Conservation (phyloP, 2,113 vertebrate genomes). For the Rhinoderma darwinii region DNA sequence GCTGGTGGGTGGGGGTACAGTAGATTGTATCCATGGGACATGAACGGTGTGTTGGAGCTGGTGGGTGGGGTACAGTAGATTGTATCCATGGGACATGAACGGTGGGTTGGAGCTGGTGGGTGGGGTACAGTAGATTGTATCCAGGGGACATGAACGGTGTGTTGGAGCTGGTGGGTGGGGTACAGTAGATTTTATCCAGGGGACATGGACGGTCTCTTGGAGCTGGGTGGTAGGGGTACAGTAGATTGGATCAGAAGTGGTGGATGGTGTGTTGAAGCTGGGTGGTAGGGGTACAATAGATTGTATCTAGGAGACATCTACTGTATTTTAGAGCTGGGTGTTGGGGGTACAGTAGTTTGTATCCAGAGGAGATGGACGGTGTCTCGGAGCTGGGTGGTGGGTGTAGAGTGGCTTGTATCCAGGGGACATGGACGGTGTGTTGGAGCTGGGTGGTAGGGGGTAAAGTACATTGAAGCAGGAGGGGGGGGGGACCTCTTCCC, state of each 20-base stretch:
- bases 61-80: too few species aligned
- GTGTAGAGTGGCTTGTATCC: not conserved
- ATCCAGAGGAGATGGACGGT: not conserved
- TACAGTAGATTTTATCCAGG: not conserved
- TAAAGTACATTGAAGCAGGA: not conserved
- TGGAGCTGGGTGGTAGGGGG: not conserved
- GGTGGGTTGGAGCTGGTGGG: too few species aligned
- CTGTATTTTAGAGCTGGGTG: too few species aligned
- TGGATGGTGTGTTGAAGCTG: not conserved
- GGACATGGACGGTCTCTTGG: not conserved
- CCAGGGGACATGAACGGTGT: too few species aligned
- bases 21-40: too few species aligned
- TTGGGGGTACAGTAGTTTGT: not conserved
- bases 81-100: too few species aligned
- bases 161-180: not conserved
- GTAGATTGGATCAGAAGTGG: not conserved
- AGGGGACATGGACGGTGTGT: not conserved
- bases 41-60: too few species aligned
- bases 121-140: too few species aligned
- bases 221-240: not conserved
- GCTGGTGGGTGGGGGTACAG: too few species aligned
- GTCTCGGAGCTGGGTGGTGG: not conserved
- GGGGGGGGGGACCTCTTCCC: not conserved
- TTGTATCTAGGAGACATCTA: too few species aligned
- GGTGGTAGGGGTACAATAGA: not conserved